Percentiles rank a stretch among this genome's conserved stretches.
Evolutionary conservation across 2,113 vertebrate species (phyloP).

Genomic region (Rhagologus leucostigma): DNA sequence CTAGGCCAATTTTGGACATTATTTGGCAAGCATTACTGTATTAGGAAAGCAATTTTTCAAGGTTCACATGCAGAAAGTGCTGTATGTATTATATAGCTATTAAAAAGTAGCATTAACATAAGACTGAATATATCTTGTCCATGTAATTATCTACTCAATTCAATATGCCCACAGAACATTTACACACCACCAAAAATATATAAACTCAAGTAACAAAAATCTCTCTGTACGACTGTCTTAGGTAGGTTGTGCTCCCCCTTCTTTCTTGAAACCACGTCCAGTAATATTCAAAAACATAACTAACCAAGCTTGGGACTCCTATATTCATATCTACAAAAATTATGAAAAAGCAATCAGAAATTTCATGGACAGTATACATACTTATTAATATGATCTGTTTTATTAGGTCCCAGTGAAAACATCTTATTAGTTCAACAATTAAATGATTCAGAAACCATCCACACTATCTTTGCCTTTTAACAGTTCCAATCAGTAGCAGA

Average conservation of each 20-base stretch:
- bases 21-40: background rate
- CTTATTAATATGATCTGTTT: conserved; percentile 51
- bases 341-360: conserved; percentile 16
- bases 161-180: background rate
- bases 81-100: background rate
- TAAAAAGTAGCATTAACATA: background rate
- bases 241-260: background rate
- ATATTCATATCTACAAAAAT: conserved; percentile 16
- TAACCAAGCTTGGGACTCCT: background rate
- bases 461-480: conserved; percentile 81
- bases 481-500: conserved; percentile 84
- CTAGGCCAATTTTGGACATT: background rate
- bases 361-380: conserved; percentile 51
- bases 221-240: background rate
- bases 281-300: background rate
- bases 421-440: conserved; percentile 78
- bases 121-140: background rate
- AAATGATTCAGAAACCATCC: conserved; percentile 79
- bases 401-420: conserved; percentile 66
- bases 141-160: conserved; percentile 1
- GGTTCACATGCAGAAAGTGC: background rate
- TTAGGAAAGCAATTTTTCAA: conserved; percentile 17
- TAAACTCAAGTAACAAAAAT: background rate
- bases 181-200: background rate
- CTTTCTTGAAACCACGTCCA: background rate